These are phyloP conservation scores for Orientallactaga bullata DNA, from an alignment of 2,113 vertebrate species.

Conservation along the genomic window DNA sequence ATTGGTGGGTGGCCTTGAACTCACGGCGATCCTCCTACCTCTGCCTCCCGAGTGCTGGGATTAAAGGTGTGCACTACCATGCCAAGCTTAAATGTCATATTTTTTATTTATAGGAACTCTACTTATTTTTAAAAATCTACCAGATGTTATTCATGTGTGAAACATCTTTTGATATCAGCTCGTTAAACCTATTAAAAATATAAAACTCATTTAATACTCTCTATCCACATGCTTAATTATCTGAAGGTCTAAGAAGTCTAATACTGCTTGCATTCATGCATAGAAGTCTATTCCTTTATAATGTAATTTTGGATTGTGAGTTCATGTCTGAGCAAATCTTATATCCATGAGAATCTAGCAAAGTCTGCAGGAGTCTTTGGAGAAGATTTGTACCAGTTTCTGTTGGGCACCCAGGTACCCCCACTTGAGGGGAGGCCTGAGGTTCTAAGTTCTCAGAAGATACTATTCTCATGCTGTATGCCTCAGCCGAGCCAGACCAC, in stretches of 20 bases:
- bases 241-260: background rate
- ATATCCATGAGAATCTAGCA: background rate
- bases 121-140: background rate
- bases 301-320: conserved; percentile 3
- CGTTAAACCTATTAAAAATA: conserved; percentile 6
- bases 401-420: background rate
- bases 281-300: background rate
- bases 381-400: conserved; percentile 27
- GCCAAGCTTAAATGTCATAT: background rate
- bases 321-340: conserved; percentile 4
- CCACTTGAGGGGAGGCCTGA: background rate
- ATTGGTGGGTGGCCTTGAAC: too few species aligned
- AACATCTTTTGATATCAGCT: conserved; percentile 25
- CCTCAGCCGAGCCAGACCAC: background rate
- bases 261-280: conserved; percentile 21
- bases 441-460: conserved; percentile 33
- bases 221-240: background rate
- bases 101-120: conserved; percentile 46
- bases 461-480: background rate
- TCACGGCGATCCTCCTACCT: too few species aligned
- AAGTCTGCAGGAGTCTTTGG: background rate
- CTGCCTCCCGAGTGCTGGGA: too few species aligned
- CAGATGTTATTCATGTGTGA: background rate
- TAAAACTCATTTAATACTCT: conserved; percentile 53
- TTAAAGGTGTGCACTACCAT: too few species aligned